A percentile compares a stretch with the other conserved stretches of the same genome.
These are phyloP conservation scores for Drosophila multiciliata DNA, from an alignment of 2,888 invertebrate species.

Conservation along the genomic window DNA sequence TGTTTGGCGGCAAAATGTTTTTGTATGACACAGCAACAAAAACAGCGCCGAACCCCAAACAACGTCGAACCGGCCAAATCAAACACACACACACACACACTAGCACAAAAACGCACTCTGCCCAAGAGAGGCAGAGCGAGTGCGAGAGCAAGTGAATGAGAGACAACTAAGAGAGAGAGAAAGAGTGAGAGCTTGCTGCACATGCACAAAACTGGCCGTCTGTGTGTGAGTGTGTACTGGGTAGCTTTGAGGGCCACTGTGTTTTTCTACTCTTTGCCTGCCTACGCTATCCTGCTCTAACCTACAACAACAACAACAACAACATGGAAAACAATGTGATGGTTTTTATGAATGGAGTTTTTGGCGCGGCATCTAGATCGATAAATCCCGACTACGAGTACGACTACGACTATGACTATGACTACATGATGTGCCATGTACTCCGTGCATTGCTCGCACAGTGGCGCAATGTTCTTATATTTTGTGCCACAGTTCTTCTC, in stretches of 20 bases:
- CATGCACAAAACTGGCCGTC: slow-evolving; percentile 56
- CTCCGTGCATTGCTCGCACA: slow-evolving; percentile 45
- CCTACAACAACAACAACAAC: slow-evolving; percentile 23
- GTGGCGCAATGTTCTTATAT: slow-evolving; percentile 41
- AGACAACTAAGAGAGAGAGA: not conserved
- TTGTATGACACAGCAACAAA: slow-evolving; percentile 71
- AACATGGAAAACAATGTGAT: slow-evolving; percentile 76
- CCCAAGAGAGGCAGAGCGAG: slow-evolving; percentile 17
- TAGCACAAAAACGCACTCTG: slow-evolving; percentile 12
- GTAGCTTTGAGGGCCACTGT: slow-evolving; percentile 52
- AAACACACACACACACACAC: slow-evolving; percentile 10
- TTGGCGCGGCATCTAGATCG: slow-evolving; percentile 83
- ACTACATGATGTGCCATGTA: slow-evolving; percentile 69
- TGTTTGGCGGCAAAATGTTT: slow-evolving; percentile 80
- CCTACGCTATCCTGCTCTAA: slow-evolving; percentile 56
- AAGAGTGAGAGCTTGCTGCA: slow-evolving; percentile 59
- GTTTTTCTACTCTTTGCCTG: slow-evolving; percentile 60
- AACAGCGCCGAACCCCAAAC: slow-evolving; percentile 50
- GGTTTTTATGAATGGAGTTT: slow-evolving; percentile 85
- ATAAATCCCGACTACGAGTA: slow-evolving; percentile 83
- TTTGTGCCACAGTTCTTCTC: not conserved
- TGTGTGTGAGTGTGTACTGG: slow-evolving; percentile 7
- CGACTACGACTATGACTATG: slow-evolving; percentile 60
- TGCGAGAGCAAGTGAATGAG: slow-evolving; percentile 4
- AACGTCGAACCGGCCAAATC: slow-evolving; percentile 28